These are phyloP conservation scores for Dorcus hopei DNA, from an alignment of 2,888 invertebrate genomes.

Conservation along the genomic window DNA sequence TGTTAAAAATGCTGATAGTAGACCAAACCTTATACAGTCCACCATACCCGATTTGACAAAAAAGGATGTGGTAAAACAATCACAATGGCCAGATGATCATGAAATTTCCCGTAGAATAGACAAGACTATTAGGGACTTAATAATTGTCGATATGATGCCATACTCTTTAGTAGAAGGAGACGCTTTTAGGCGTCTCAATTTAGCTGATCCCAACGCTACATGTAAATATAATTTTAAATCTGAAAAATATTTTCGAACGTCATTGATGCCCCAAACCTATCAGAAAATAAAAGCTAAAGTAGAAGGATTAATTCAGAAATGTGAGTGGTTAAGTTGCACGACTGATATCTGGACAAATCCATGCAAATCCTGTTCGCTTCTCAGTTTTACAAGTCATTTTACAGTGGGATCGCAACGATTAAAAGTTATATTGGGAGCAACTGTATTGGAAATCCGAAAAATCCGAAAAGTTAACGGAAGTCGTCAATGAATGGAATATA, in stretches of 20 bases:
- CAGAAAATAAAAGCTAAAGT: neutral
- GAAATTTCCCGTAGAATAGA: slow-evolving; percentile 27
- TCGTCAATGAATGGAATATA: slow-evolving; percentile 6
- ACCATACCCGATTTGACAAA: no score
- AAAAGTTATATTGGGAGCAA: slow-evolving; percentile 12
- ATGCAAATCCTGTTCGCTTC: slow-evolving; percentile 7
- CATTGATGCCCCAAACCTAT: slow-evolving; percentile 2
- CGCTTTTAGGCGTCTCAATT: slow-evolving; percentile 14
- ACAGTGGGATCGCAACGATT: neutral
- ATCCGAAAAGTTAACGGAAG: slow-evolving; percentile 11
- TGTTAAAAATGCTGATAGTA: no score
- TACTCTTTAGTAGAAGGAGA: slow-evolving; percentile 32
- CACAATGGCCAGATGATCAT: slow-evolving; percentile 14
- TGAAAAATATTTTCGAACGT: slow-evolving; percentile 2
- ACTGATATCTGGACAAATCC: slow-evolving; percentile 12
- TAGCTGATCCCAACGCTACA: neutral
- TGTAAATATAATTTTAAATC: neutral
- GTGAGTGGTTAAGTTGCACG: slow-evolving; percentile 9
- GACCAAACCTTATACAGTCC: no score
- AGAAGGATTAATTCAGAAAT: neutral
- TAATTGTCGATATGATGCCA: slow-evolving; percentile 35
- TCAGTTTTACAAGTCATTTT: slow-evolving; percentile 4
- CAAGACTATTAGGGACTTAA: slow-evolving; percentile 32
- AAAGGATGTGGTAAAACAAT: neutral
- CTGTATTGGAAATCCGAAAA: no score